Base-by-base conservation (phyloP, 2,113 vertebrate species). In the Murina feae region DNA sequence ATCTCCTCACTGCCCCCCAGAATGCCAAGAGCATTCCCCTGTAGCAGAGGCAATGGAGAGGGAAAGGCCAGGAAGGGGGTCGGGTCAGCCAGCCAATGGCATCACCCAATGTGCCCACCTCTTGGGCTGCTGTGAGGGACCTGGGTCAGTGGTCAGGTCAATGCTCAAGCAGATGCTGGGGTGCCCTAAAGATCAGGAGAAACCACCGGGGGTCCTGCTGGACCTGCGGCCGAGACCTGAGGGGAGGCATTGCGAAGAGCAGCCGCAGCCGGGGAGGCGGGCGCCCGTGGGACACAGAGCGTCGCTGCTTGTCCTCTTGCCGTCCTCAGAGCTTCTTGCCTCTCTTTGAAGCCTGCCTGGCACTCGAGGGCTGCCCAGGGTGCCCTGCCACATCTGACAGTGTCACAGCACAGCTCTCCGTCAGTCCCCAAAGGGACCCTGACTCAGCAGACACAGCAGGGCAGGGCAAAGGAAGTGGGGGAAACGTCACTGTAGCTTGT, bases 381-480 rank as follows among this genome's bases (percentile, higher is more conserved):
- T 30, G 17, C 42, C 32, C 72, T 17, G 23, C 86, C 83, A 86
- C 95, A 80, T 76, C 81, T 76, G 11, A 42, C 53, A 8, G 14
- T 49, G 69, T 51, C 51, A 30, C 5, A 32, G 37, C 81, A 75
- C 68, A 75, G 55, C 88, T 74, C 53, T 49, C 18, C 12, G 3
- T 23, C 16, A 0, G 42, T 80, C 94, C 78, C 69, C 74, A 44
- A 18, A 60, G 80, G 69, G 78, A 89, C 76, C 79, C 88, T 95
- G 95, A 95, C 74, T 95, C 96, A 96, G 74, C 65, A 81, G 58
- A 65, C 18, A 3, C 8, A 13, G 85, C 42, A 16, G 55, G 51
- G 75, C 47, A 53, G 60, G 83, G 37, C 9, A 71, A 85, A 96
- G 90, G 95, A 97, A 82, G 93, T 96, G 94, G 90, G 63, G 74